These are phyloP conservation scores for Ginglymostoma cirratum DNA, from an alignment of 2,113 vertebrate genomes.

Conservation along the genomic window DNA sequence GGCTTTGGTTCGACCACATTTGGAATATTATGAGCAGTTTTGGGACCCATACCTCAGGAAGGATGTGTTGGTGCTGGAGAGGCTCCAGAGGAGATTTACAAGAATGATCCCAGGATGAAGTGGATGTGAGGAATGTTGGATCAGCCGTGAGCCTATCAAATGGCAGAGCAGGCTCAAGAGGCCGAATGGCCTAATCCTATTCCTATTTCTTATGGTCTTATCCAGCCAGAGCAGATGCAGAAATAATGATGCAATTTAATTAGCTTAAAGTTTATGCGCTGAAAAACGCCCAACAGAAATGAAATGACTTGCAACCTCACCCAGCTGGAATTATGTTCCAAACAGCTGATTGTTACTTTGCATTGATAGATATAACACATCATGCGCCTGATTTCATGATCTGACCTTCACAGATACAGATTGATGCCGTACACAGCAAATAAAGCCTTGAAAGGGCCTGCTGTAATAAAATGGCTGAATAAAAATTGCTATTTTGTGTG, in stretches of 20 bases:
- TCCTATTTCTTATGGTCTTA: no score
- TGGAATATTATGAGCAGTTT: no score
- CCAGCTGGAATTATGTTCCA: background rate
- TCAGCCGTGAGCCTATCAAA: no score
- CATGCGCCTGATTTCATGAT: no score
- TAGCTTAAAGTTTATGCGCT: background rate
- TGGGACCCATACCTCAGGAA: no score
- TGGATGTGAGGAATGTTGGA: no score
- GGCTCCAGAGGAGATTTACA: no score
- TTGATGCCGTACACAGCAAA: background rate
- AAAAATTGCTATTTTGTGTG: constrained; percentile 6
- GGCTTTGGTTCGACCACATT: no score
- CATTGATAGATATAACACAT: background rate
- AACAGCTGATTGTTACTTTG: background rate
- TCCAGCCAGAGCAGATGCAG: background rate
- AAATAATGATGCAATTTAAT: background rate
- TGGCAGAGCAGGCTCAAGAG: no score
- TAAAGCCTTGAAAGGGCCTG: background rate
- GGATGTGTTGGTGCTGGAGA: no score
- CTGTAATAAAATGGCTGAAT: background rate
- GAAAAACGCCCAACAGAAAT: background rate
- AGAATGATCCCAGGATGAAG: no score
- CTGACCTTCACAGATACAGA: background rate
- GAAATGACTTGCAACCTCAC: background rate
- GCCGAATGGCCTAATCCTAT: no score